Evolutionary conservation across 2,113 vertebrate genomes (phyloP), one percentile per base, ranked within the genome.

Genomic region (Periophthalmus modestus): DNA sequence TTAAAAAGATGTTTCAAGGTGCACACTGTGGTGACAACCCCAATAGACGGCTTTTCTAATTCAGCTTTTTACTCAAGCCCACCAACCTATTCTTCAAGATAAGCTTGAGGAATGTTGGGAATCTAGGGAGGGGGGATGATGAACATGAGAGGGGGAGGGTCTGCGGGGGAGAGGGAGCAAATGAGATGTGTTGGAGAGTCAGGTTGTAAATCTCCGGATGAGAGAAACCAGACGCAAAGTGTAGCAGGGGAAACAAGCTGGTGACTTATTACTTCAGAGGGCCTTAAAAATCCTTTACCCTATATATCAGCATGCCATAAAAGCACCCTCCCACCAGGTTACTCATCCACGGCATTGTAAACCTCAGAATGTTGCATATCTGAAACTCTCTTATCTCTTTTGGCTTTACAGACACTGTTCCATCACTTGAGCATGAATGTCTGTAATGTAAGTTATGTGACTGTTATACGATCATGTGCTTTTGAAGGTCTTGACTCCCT

Each of bases 31-130:
- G 74, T 85, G 89, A 87, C 85, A 82, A 69, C 75, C 68, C 82
- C 78, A 83, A 89, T 48, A 87, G 87, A 88, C 83, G 88, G 88
- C 79, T 88, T 86, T 81, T 88, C 87, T 90, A 87, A 91, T 90
- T 91, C 88, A 87, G 84, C 86, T 85, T 91, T 59, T 92, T 92
- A 83, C 88, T 82, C 88, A 66, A 91, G 80, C 89, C 88, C 88
- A 87, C 88, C 86, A 73, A 84, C 82, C 91, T 89, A 93, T 94
- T 94, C 91, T 93, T 93, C 87, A 93, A 94, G 93, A 94, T 94
- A 94, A 94, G 92, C 93, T 93, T 87, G 83, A 92, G 92, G 93
- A 94, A 94, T 93, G 91, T 89, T 76, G 89, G 89, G 94, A 94
- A 94, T 94, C 92, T 89, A 12, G 55, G 85, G 75, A 71, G 76